Evolutionary conservation across 2,888 invertebrate genomes (phyloP).

Genomic region (Scrobipalpa atriplicella): DNA sequence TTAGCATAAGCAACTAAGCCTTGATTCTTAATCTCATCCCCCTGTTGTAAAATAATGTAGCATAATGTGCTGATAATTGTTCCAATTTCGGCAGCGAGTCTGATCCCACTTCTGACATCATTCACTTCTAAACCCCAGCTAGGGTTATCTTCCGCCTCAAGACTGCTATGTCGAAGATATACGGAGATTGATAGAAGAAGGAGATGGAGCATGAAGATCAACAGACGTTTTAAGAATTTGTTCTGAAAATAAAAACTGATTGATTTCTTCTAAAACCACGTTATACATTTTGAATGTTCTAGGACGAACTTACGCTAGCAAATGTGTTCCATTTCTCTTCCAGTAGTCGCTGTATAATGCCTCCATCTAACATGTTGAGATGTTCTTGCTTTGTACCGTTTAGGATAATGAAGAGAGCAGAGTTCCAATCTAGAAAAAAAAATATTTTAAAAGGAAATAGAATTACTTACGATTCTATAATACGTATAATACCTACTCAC

Average conservation of each 20-base stretch:
- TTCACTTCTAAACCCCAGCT: constrained; percentile 67
- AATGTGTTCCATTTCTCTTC: constrained; percentile 99
- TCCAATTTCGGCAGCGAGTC: constrained; percentile 92
- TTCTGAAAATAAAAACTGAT: constrained; percentile 79
- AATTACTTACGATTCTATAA: constrained; percentile 21
- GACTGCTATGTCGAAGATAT: constrained; percentile 89
- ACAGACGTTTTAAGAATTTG: constrained; percentile 95
- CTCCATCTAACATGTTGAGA: constrained; percentile 99
- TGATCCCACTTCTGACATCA: constrained; percentile 71
- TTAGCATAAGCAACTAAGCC: constrained; percentile 94
- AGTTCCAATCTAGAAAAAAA: constrained; percentile 95
- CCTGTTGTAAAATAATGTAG: constrained; percentile 95
- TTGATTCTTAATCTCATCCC: constrained; percentile 97
- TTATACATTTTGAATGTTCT: background rate
- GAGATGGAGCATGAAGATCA: constrained; percentile 94
- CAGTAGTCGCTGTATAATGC: constrained; percentile 97
- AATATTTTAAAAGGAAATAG: background rate
- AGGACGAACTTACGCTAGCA: constrained; percentile 87
- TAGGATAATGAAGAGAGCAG: constrained; percentile 97
- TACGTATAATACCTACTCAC: constrained; percentile 84
- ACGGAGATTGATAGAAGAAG: constrained; percentile 94
- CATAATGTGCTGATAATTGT: constrained; percentile 93
- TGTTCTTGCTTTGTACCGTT: constrained; percentile 99
- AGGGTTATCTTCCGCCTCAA: constrained; percentile 63
- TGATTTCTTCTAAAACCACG: background rate